Percentiles rank a stretch among this genome's conserved stretches.
phyloP scores from a whole-genome alignment of 2,113 vertebrate genomes.

The Dasypus novemcinctus region DNA sequence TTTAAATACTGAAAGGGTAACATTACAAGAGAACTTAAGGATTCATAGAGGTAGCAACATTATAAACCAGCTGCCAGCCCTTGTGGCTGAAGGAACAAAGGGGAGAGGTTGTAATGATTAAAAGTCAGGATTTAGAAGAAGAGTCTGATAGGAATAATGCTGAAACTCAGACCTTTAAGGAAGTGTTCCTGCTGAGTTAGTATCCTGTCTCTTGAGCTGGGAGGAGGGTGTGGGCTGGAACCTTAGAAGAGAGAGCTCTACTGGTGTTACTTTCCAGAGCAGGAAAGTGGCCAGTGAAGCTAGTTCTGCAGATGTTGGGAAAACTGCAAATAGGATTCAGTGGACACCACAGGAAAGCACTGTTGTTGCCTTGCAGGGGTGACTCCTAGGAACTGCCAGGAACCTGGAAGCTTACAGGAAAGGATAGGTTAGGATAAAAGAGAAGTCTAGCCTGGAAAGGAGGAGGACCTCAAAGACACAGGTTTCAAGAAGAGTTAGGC shows the following conservation, averaged over 20 bases:
- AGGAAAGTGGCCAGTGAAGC: background rate
- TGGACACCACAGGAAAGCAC: background rate
- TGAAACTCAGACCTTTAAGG: background rate
- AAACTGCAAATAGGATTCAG: background rate
- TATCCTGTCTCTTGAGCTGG: background rate
- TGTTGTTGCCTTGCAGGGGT: fast-evolving
- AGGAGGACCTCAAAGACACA: background rate
- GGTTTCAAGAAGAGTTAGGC: background rate
- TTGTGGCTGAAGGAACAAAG: background rate
- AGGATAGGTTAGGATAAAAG: background rate
- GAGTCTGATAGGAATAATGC: background rate
- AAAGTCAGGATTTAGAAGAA: background rate
- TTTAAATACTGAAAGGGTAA: background rate
- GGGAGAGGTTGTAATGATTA: background rate
- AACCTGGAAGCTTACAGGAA: background rate
- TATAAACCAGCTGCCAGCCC: background rate
- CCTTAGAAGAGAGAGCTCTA: background rate
- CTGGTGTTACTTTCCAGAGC: background rate
- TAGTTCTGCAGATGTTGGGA: background rate
- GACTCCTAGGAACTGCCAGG: background rate
- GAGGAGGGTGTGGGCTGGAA: background rate
- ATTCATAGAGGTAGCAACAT: background rate
- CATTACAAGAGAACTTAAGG: background rate
- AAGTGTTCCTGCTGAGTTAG: fast-evolving
- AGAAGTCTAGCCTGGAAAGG: background rate